Base-by-base conservation (phyloP, 2,113 vertebrate genomes). In the Gymnorhina tibicen region DNA sequence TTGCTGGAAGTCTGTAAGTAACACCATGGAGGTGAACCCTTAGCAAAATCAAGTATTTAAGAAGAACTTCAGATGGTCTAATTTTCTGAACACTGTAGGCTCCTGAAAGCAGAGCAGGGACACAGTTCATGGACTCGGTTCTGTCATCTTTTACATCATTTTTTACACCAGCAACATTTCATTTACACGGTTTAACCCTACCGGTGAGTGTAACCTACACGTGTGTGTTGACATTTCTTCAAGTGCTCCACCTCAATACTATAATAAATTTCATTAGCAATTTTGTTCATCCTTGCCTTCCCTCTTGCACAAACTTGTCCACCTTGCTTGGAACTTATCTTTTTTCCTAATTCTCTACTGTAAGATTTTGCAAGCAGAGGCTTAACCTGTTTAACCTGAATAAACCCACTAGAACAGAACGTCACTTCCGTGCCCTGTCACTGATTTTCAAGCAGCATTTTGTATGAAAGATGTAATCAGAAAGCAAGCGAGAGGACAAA, bases 1-100 rank as follows among this genome's bases (percentile, higher is more conserved):
- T 60, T 55, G 53, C 68, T 83, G 52, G 49, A 91, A 87, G 86
- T 42, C 91, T 90, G 87, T 91, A 95, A 94, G 64, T 95, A 97
- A 96, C 64, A 66, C 32, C 79, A 91, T 0, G 0, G 47, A 91
- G 60, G 42, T 47, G 44, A 90, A n/a, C 32, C 10, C 67, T 82
- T 33, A 82, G 44, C 0, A 7, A 79, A 91, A 90, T 23, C 19
- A 67, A 52, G 22, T 32, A 64, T 53, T 90, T 73, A 81, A 70
- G 55, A 55, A 75, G 46, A 96, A 86, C 37, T 85, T 77, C 8
- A 30, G 35, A 83, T 1, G 6, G 37, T 53, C 32, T 56, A 28
- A 46, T 32, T 67, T 13, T 22, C 30, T 91, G 39, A 87, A 77
- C 6, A n/a, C 17, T 0, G 0, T 7, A 10, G 46, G 17, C 16